Conservation (phyloP, 2,113 vertebrate genomes). For the Elephantulus edwardii region DNA sequence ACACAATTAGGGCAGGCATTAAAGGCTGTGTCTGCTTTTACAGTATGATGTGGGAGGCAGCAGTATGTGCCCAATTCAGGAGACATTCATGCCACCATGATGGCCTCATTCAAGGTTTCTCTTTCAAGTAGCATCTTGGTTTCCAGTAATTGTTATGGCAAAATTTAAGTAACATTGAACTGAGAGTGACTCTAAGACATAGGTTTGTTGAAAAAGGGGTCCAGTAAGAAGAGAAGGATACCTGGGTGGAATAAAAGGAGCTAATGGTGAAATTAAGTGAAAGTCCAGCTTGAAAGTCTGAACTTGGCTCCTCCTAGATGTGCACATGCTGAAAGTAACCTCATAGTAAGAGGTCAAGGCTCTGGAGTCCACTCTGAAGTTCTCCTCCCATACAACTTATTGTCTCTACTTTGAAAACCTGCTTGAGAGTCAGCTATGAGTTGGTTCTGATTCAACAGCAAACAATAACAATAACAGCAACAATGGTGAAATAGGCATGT, state of each 20-base stretch:
- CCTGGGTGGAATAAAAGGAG: neutral
- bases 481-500: no score
- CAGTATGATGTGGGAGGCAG: neutral
- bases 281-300: no score
- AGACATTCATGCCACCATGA: neutral
- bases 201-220: neutral
- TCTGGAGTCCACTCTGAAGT: no score
- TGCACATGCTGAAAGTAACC: no score
- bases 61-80: neutral
- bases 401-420: no score
- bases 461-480: no score
- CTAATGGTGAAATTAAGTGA: neutral
- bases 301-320: no score
- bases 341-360: no score
- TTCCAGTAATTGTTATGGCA: neutral
- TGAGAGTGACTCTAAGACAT: neutral
- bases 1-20: conserved; percentile 72
- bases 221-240: neutral
- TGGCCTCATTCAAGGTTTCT: conserved; percentile 1
- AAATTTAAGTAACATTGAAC: neutral
- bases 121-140: neutral
- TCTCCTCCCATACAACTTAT: no score
- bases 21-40: conserved; percentile 49
- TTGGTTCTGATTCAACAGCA: no score
- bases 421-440: no score